Conservation (phyloP, 1,140 invertebrate genomes). For the Cotesia vestalis region DNA sequence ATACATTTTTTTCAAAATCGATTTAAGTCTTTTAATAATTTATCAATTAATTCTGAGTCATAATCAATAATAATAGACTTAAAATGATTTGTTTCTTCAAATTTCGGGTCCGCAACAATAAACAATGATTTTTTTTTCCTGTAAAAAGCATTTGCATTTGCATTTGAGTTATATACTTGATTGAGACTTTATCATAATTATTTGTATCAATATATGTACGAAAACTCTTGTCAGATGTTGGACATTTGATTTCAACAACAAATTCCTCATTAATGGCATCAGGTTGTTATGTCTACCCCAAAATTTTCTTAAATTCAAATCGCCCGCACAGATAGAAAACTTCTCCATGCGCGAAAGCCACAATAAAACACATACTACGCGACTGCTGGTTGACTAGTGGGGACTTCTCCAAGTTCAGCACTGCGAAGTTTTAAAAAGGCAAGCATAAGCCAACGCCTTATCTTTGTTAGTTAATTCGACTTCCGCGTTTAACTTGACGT, state of each 20-base stretch:
- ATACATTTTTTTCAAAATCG: not conserved
- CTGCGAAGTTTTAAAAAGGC: too few species aligned
- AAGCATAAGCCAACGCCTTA: too few species aligned
- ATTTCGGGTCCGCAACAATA: not conserved
- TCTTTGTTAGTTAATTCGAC: too few species aligned
- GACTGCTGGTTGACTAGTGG: too few species aligned
- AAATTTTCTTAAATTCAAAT: too few species aligned
- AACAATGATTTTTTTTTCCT: not conserved
- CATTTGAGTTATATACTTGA: not conserved
- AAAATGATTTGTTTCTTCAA: not conserved
- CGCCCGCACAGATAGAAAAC: too few species aligned
- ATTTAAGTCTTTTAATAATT: not conserved
- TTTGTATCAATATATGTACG: not conserved
- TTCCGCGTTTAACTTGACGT: too few species aligned
- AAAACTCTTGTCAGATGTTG: not conserved
- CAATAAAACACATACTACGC: too few species aligned
- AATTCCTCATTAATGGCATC: conserved; percentile 18
- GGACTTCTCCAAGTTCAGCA: too few species aligned
- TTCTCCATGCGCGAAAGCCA: too few species aligned
- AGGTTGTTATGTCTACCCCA: too few species aligned
- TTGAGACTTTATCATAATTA: not conserved
- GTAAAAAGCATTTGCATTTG: not conserved
- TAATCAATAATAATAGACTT: not conserved
- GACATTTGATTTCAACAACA: conserved; percentile 13
- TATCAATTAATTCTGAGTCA: not conserved